Base-by-base conservation (phyloP, 2,797 vertebrate species). In the Gephyroberyx darwinii region DNA sequence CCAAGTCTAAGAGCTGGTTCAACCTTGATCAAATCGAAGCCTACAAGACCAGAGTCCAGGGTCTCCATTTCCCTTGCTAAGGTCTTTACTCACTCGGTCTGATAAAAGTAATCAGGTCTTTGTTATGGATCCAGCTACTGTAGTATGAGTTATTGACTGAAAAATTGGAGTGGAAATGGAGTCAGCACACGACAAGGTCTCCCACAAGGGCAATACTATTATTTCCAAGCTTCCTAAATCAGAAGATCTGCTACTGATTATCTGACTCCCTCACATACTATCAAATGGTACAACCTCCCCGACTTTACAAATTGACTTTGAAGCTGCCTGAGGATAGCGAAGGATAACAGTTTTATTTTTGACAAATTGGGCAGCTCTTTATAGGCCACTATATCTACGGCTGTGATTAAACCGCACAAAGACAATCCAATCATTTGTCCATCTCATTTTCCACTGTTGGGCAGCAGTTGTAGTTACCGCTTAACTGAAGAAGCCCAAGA, bases 61-160 rank as follows among this genome's bases (percentile, higher is more conserved):
- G 65, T 51, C 4, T 17, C 22, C 5, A 31, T 52, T 65, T 51
- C n/a, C 31, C 10, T 65, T 22, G 13, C 50, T 61, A 6, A 65
- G 35, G 31, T 47, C 45, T 70, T 60, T 57, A 61, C 53, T 76
- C 69, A 47, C 69, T 82, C 68, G 33, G 22, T 74, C 60, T 71
- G 65, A 86, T 78, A 56, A 80, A 75, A 84, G 74, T 67, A 84
- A 82, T 83, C 69, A 61, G n/a, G 3, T 51, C 52, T 81, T 80
- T 83, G 73, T 86, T 81, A 81, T 80, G 60, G 86, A 85, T 84
- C 65, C 54, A 75, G 56, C 80, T 73, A 83, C 78, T 61, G 62
- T 63, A 12, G 1, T 78, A 73, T 69, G 71, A 86, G 80, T 81
- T 90, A 89, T 88, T 82, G 83, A 89, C 82, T 62, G 64, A 87